These are phyloP conservation scores for Formica selysi DNA, from an alignment of 1,140 invertebrate species.

Conservation along the genomic window DNA sequence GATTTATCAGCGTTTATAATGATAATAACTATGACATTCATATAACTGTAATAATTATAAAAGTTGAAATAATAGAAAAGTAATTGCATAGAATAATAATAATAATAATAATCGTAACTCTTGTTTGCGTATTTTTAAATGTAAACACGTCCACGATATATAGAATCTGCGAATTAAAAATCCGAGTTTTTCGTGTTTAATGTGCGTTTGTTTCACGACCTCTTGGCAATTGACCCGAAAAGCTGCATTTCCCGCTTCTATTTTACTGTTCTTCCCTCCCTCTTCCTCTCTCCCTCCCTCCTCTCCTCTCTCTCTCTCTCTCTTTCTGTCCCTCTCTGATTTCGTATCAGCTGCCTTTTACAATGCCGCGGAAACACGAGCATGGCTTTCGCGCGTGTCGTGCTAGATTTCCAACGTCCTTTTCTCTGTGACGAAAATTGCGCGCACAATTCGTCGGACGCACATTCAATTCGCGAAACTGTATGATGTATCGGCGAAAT, in stretches of 20 bases:
- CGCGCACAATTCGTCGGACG: slow-evolving; percentile 6
- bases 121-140: slow-evolving; percentile 7
- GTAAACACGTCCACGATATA: not conserved
- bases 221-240: slow-evolving; percentile 47
- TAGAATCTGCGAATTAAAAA: not conserved
- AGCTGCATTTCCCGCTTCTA: slow-evolving; percentile 40
- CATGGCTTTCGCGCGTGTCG: slow-evolving; percentile 74
- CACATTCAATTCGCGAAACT: not conserved
- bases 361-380: slow-evolving; percentile 83
- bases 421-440: slow-evolving; percentile 54
- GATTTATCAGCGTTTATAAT: not conserved
- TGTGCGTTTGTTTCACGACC: slow-evolving; percentile 20
- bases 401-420: slow-evolving; percentile 80
- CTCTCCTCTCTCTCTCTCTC: not conserved
- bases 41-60: not conserved
- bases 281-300: not conserved
- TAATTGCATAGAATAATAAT: not conserved
- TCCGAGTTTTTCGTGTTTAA: not conserved
- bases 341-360: slow-evolving; percentile 41
- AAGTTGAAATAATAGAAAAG: slow-evolving; percentile 1
- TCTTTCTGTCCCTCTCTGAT: slow-evolving; percentile 55
- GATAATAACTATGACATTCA: not conserved
- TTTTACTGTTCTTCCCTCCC: slow-evolving; percentile 36
- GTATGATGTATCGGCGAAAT: not conserved
- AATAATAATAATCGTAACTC: slow-evolving; percentile 1